Evolutionary conservation across 1,140 invertebrate genomes (phyloP), one percentile per base, ranked within the genome.

Genomic region (Apis dorsata): DNA sequence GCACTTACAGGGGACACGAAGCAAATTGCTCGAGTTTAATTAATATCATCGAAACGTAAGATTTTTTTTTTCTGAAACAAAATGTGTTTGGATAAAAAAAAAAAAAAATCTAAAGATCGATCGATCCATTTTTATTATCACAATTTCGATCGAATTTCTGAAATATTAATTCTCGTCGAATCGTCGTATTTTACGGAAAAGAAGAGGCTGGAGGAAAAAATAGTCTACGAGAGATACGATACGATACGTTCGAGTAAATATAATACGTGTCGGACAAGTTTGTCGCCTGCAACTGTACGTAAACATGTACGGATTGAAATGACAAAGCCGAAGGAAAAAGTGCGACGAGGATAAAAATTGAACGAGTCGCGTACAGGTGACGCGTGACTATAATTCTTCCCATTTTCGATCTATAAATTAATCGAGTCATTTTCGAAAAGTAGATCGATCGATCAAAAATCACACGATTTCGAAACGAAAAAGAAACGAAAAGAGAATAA

Each of bases 181-280:
- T 57, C 10, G 53, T n/a, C 10, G 4, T 34, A 51, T 11, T 44
- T 44, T 4, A 79, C 34, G 34, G 34, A 44, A 0, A 7, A 4
- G 34, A 44, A 8, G 12, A 57, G 24, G 62, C 57, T 21, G 15
- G 59, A 1, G 19, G 60, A 57, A 59, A 63, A 34, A 51, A 24
- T 19, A 17, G 44, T 62, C 49, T 73, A 73, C 59, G 68, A 4
- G 34, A 34, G 34, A 34, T 34, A 34, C 55, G 71, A 65, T 34
- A 15, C 51, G 49, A 28, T 63, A 59, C 28, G 2, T 62, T 63
- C 68, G 49, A 69, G 49, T 72, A 60, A 44, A 55, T 60, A 51
- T 51, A 28, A 49, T 44, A 55, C 55, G 62, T 65, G 44, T 53
- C 70, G 60, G 79, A 81, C 72, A 81, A 60, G 60, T 74, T 81